Conservation (phyloP, 2,113 vertebrate species). For the Irena cyanogastra region DNA sequence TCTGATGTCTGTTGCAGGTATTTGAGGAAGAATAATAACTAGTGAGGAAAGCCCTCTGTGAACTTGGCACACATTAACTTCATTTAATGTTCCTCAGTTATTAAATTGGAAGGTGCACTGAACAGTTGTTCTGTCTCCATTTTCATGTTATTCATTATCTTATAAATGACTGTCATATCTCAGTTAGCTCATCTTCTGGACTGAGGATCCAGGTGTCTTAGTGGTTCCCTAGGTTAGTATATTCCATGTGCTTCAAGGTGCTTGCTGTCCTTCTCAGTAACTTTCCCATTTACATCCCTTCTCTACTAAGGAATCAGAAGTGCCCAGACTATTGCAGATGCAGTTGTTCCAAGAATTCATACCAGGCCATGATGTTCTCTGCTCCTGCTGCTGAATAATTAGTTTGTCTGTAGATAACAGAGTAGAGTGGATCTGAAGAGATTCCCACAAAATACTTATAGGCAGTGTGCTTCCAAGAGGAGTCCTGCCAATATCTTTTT, state of each 20-base stretch:
- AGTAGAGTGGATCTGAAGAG: neutral
- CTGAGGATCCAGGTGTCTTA: neutral
- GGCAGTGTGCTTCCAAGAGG: neutral
- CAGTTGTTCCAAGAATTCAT: neutral
- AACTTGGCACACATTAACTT: neutral
- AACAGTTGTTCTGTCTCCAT: neutral
- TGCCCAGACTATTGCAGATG: neutral
- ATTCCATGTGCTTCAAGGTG: neutral
- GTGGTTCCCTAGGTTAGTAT: neutral
- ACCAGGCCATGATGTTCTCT: neutral
- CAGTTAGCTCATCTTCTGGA: neutral
- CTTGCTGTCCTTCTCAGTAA: neutral
- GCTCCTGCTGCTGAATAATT: neutral
- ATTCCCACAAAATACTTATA: neutral
- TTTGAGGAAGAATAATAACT: neutral
- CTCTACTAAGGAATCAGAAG: neutral
- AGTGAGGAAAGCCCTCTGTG: neutral
- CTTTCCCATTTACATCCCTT: neutral
- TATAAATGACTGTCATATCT: neutral
- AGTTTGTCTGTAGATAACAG: neutral
- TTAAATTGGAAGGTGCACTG: neutral
- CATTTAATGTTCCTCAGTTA: neutral
- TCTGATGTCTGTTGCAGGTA: neutral
- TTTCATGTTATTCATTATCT: neutral
- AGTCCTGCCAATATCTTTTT: neutral